A percentile compares a stretch with the other conserved stretches of the same genome.
Evolutionary conservation across 2,113 vertebrate species (phyloP).

Genomic region (Callaeas wilsoni): DNA sequence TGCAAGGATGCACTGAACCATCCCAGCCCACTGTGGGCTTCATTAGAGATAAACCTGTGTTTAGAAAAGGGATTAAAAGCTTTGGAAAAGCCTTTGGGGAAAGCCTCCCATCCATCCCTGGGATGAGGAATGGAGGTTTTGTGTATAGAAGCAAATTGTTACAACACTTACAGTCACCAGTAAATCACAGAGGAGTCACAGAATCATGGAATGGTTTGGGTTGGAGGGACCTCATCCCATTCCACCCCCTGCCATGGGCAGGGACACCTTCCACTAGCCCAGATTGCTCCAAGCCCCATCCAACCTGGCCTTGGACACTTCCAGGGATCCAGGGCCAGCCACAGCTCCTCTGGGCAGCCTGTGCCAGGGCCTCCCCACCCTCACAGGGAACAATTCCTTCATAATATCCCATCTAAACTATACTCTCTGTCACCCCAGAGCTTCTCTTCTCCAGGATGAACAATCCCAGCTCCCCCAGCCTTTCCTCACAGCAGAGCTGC

Average conservation of each 20-base stretch:
- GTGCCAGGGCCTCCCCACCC: neutral
- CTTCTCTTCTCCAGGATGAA: neutral
- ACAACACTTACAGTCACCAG: neutral
- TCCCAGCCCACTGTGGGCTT: neutral
- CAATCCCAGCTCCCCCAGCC: neutral
- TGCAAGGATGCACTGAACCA: neutral
- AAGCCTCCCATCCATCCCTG: neutral
- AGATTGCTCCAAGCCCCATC: rapidly evolving
- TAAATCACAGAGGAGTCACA: neutral
- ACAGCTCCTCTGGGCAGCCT: neutral
- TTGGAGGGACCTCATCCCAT: neutral
- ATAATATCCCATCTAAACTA: neutral
- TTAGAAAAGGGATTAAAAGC: neutral
- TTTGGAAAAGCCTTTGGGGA: neutral
- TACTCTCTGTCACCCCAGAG: neutral
- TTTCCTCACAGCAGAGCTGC: neutral
- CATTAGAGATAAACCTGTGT: rapidly evolving
- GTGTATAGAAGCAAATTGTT: neutral
- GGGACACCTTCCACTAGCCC: neutral
- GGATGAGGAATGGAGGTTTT: neutral
- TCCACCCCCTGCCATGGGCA: neutral
- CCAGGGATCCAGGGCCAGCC: neutral
- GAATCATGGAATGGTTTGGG: neutral
- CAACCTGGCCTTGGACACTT: rapidly evolving
- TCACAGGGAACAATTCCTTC: neutral